phyloP scores from a whole-genome alignment of 2,113 vertebrate species.

The Perccottus glenii region DNA sequence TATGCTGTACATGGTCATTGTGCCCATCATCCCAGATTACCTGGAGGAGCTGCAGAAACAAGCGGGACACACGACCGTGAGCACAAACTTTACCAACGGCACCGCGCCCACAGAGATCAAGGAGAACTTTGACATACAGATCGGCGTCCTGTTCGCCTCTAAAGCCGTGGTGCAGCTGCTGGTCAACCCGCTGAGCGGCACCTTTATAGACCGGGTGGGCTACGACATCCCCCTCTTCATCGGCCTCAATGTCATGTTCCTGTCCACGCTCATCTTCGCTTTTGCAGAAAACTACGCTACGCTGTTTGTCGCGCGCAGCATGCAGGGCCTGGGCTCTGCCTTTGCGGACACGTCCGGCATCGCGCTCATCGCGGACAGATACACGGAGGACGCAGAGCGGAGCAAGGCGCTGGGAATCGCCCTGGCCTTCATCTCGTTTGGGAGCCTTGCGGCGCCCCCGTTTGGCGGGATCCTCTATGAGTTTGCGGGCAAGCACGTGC shows the following conservation, averaged over 20 bases:
- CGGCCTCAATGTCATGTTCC: conserved; percentile 91
- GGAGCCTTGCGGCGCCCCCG: conserved; percentile 93
- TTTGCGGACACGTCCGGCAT: conserved; percentile 96
- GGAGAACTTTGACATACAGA: conserved; percentile 91
- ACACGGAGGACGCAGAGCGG: conserved; percentile 87
- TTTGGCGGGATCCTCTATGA: conserved; percentile 92
- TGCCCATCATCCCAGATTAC: conserved; percentile 95
- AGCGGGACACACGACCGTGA: conserved; percentile 49
- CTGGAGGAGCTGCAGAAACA: conserved; percentile 78
- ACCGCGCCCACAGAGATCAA: conserved; percentile 56
- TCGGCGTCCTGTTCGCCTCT: conserved; percentile 96
- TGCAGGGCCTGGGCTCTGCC: conserved; percentile 95
- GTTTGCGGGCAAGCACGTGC: conserved; percentile 87
- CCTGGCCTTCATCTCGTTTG: conserved; percentile 97
- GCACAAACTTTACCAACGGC: conserved; percentile 69
- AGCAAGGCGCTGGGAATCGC: conserved; percentile 93
- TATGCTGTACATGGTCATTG: conserved; percentile 99
- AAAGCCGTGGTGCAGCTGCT: conserved; percentile 95
- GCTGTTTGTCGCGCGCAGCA: conserved; percentile 90
- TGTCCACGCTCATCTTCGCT: conserved; percentile 91
- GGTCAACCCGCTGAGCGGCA: conserved; percentile 93
- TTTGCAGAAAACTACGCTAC: conserved; percentile 92
- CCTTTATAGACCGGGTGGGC: conserved; percentile 95
- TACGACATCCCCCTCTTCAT: conserved; percentile 93
- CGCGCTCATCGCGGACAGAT: conserved; percentile 94